Evolutionary conservation across 2,888 invertebrate species (phyloP).

Genomic region (Pyralis farinalis): DNA sequence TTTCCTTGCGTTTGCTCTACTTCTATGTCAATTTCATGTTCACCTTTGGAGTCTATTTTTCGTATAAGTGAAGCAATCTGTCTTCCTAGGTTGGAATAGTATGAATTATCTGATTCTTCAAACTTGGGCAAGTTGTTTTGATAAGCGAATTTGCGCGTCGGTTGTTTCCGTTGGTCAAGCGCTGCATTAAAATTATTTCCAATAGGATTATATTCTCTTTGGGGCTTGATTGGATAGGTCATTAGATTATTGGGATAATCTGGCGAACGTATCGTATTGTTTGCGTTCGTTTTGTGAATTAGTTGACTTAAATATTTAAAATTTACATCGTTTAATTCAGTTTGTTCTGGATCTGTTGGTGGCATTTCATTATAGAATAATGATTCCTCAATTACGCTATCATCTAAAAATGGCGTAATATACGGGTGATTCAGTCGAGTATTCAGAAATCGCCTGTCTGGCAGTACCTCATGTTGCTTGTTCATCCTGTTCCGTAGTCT

Average conservation of each 20-base stretch:
- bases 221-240: neutral
- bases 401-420: constrained; percentile 20
- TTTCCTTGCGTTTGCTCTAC: constrained; percentile 28
- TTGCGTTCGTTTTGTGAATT: constrained; percentile 38
- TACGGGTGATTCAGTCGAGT: constrained; percentile 23
- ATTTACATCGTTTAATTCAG: constrained; percentile 39
- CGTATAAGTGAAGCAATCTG: constrained; percentile 65
- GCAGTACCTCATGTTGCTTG: constrained; percentile 25
- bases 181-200: constrained; percentile 5
- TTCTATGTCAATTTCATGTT: constrained; percentile 40
- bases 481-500: constrained; percentile 29
- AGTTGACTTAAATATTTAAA: constrained; percentile 65
- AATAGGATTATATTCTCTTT: neutral
- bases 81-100: constrained; percentile 58
- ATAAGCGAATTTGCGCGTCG: constrained; percentile 11
- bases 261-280: no score
- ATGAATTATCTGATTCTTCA: constrained; percentile 29
- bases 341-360: constrained; percentile 15
- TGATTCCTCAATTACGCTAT: constrained; percentile 15
- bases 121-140: constrained; percentile 20
- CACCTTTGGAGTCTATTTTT: constrained; percentile 38
- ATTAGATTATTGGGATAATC: no score
- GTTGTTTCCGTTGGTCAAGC: constrained; percentile 9
- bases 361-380: constrained; percentile 17
- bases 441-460: constrained; percentile 16